Conservation (phyloP, 53 echinoderm and acorn worm genomes). For the Holothuria leucospilota region DNA sequence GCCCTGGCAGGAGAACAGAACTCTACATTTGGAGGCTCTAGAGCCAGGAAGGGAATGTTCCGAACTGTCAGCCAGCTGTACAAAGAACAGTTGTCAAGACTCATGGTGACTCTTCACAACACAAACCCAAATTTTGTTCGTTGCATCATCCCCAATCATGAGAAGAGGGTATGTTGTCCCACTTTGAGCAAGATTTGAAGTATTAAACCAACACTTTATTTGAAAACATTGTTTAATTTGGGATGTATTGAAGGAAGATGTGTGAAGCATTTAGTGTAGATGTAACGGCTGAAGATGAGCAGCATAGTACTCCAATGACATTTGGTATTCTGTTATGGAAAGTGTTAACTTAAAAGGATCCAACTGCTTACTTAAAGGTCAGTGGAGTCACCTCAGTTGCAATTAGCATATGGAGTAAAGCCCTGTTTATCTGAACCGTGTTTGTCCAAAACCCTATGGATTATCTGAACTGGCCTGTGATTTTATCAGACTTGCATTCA, state of each 20-base stretch:
- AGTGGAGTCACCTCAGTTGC: too few relatives aligned
- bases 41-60: conserved; percentile 97
- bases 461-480: too few relatives aligned
- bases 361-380: too few relatives aligned
- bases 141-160: conserved; percentile 99
- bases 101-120: conserved; percentile 94
- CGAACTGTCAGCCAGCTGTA: conserved; percentile 97
- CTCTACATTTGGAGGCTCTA: conserved; percentile 74
- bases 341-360: too few relatives aligned
- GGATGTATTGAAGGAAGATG: not conserved
- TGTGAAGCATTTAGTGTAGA: not conserved
- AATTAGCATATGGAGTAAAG: too few relatives aligned
- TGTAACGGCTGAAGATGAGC: not conserved
- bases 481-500: too few relatives aligned
- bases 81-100: conserved; percentile 91
- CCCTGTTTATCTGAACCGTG: too few relatives aligned
- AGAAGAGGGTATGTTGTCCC: conserved; percentile 77
- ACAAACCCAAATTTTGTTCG: conserved; percentile 99
- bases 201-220: not conserved
- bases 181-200: not conserved
- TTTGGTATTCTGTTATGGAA: too few relatives aligned
- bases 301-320: not conserved
- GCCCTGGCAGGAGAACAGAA: conserved; percentile 72
- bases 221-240: not conserved
- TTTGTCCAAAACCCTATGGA: too few relatives aligned